Conservation (phyloP, 2,888 invertebrate species). For the Entomobrya proxima region DNA sequence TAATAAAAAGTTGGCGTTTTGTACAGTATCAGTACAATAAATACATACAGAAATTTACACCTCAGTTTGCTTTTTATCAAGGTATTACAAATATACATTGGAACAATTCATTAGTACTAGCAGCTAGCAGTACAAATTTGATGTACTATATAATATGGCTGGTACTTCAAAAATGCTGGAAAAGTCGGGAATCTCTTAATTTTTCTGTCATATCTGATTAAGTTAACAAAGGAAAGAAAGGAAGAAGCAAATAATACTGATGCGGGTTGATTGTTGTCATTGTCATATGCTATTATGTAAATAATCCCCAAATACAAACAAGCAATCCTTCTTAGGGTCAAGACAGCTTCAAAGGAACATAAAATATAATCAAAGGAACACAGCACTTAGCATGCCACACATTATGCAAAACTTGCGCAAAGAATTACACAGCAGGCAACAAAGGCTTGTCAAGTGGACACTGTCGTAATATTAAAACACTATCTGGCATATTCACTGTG, state of each 20-base stretch:
- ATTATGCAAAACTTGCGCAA: background rate
- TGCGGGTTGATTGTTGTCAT: slow-evolving; percentile 7
- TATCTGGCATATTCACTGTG: background rate
- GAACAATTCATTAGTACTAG: no score
- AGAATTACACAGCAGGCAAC: background rate
- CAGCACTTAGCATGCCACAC: background rate
- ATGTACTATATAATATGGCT: background rate
- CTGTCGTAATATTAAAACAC: background rate
- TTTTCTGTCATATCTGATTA: slow-evolving; percentile 53
- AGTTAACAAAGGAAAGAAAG: slow-evolving; percentile 18
- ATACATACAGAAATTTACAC: slow-evolving; percentile 31
- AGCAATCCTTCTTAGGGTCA: background rate
- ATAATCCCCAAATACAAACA: slow-evolving; percentile 9
- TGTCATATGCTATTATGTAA: slow-evolving; percentile 20
- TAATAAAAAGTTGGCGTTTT: background rate
- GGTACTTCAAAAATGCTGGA: background rate
- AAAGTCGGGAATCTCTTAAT: slow-evolving; percentile 47
- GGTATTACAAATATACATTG: slow-evolving; percentile 8
- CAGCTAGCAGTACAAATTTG: background rate
- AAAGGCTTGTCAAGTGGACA: background rate
- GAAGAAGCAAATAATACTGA: slow-evolving; percentile 35
- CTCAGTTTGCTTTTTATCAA: slow-evolving; percentile 41
- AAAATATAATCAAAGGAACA: no score
- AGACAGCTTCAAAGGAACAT: background rate
- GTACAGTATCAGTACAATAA: background rate